Base-by-base conservation (phyloP, 2,888 invertebrate genomes). In the Seira sanloemensis region DNA sequence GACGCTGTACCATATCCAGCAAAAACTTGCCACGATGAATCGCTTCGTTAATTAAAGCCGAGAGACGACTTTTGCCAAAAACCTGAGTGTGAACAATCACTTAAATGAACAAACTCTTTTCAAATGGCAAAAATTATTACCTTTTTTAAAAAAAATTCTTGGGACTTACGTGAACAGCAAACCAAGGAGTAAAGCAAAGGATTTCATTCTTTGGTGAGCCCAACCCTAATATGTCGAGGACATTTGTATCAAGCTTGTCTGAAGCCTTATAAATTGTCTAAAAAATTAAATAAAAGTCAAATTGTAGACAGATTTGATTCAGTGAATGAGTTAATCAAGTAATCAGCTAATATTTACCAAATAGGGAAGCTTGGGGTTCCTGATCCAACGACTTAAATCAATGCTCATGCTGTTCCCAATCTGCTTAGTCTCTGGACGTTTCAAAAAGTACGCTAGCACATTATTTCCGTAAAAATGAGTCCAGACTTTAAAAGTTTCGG, bases 401-500 rank as follows among this genome's bases (percentile, higher is more conserved):
- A 89, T 58, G 2, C 87, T 89, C 26, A 89, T 80, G 54, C 89
- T 89, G 71, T 84, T 82, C 27, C 88, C 89, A 26, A 89, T 77
- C 76, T 87, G 87, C 68, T 79, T 86, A 16, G 84, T 67, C 24
- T 89, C 88, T 16, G 88, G 85, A 23, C 88, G 77, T 79, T 86
- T 87, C 4, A 88, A 62, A 65, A 89, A 85, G 78, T 89, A 89
- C 2, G 88, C 85, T 25, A 88, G 71, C 1, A 86, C 81, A 66
- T 89, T 89, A 9, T 84, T 78, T 66, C 88, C 89, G 54, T 86
- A 88, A 76, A 89, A 82, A 73, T 89, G 89, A 16, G 88, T 82
- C 88, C 88, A 87, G n/a, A 89, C 72, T 68, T 88, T 88, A 37
- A 86, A 78, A 7, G 72, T 71, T 78, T 88, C 88, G 0, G 88